phyloP scores from a whole-genome alignment of 2,113 vertebrate species.

The Neodon shergylaensis region DNA sequence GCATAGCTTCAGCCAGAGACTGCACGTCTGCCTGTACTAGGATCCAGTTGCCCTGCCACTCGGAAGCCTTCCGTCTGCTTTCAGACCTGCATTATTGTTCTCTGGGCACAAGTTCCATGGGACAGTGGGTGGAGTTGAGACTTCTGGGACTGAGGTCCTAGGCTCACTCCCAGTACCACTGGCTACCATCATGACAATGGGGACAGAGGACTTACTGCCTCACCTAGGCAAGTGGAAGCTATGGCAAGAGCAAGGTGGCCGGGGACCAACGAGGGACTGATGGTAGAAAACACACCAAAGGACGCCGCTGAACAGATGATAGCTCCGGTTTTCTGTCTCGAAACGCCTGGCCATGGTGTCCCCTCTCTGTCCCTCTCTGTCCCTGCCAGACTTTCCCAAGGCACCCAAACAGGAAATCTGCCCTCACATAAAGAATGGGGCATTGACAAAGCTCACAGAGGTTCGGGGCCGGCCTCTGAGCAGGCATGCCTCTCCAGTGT shows the following conservation, averaged over 20 bases:
- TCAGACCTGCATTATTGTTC: not conserved
- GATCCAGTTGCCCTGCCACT: not conserved
- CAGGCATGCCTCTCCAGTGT: too few species aligned
- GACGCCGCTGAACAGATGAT: not conserved
- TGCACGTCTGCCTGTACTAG: not conserved
- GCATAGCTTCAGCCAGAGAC: not conserved
- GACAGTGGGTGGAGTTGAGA: not conserved
- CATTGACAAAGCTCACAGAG: not conserved
- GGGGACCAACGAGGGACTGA: not conserved
- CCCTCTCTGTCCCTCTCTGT: not conserved
- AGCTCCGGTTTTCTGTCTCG: not conserved
- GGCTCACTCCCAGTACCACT: not conserved
- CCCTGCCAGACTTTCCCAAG: not conserved
- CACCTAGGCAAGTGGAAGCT: accelerated
- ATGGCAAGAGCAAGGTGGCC: not conserved
- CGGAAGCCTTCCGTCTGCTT: not conserved
- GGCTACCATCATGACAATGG: not conserved
- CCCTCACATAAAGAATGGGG: not conserved
- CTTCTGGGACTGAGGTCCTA: not conserved
- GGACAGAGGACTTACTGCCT: not conserved
- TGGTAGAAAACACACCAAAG: not conserved
- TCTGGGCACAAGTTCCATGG: not conserved
- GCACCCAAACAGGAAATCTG: not conserved
- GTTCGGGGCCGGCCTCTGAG: not conserved
- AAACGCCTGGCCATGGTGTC: not conserved